Conservation (phyloP, 64 coral and sea anemone genomes). For the Pocillopora verrucosa region DNA sequence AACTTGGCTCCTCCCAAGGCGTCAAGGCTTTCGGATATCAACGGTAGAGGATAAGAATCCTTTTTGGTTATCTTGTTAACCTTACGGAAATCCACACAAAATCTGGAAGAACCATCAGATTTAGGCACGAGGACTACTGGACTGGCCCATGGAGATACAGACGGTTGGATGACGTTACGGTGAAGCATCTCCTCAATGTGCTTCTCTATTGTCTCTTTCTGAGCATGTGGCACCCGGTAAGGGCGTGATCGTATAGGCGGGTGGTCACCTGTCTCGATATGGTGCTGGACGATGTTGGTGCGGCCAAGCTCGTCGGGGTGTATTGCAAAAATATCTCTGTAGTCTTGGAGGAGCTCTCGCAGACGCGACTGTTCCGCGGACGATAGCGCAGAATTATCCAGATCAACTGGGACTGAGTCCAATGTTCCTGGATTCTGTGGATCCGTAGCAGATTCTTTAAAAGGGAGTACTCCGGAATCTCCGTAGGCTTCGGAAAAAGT, state of each 20-base stretch:
- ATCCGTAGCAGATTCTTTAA: not conserved
- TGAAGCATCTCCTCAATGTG: slow-evolving; percentile 40
- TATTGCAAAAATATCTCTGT: slow-evolving; percentile 26
- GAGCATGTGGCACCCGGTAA: slow-evolving; percentile 10
- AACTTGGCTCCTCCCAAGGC: slow-evolving; percentile 33
- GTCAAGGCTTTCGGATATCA: slow-evolving; percentile 45
- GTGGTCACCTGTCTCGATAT: slow-evolving; percentile 30
- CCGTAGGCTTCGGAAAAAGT: not conserved
- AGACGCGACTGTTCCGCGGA: not conserved
- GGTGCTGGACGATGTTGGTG: slow-evolving; percentile 7
- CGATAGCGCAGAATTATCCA: not conserved
- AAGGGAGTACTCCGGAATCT: not conserved
- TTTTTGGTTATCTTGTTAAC: slow-evolving; percentile 12
- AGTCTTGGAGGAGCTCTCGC: not conserved
- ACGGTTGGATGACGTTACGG: not conserved
- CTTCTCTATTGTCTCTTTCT: slow-evolving; percentile 9
- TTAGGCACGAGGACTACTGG: slow-evolving; percentile 57
- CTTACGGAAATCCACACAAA: slow-evolving; percentile 15
- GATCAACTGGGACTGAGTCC: not conserved
- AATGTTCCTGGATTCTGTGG: too few species aligned
- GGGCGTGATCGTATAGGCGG: slow-evolving; percentile 26
- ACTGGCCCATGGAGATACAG: not conserved
- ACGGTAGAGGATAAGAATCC: slow-evolving; percentile 42
- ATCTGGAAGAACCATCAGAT: slow-evolving; percentile 41
- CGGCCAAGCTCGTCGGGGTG: slow-evolving; percentile 19